Evolutionary conservation across 2,113 vertebrate genomes (phyloP).

Genomic region (Apeltes quadracus): DNA sequence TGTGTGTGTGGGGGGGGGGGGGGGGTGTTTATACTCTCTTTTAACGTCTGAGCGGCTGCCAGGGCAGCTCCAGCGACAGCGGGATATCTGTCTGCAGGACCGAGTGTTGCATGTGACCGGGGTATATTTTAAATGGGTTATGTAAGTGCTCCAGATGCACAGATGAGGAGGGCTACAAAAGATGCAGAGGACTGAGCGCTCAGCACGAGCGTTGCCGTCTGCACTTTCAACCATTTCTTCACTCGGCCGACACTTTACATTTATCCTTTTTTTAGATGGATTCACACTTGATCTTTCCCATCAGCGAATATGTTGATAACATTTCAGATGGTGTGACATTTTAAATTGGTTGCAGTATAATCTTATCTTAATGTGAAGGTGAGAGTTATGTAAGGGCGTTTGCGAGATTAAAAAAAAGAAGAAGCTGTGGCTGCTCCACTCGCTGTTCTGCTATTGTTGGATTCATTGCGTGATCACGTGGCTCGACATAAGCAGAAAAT

Average conservation of each 20-base stretch:
- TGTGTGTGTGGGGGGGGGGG: slow-evolving; percentile 38
- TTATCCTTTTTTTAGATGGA: neutral
- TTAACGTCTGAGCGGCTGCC: slow-evolving; percentile 75
- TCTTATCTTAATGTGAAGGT: slow-evolving; percentile 51
- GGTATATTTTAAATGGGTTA: slow-evolving; percentile 84
- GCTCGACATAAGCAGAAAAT: slow-evolving; percentile 31
- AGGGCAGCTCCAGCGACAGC: slow-evolving; percentile 76
- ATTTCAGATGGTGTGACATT: slow-evolving; percentile 54
- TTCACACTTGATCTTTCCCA: slow-evolving; percentile 24
- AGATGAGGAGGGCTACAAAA: slow-evolving; percentile 73
- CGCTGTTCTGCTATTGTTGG: slow-evolving; percentile 4
- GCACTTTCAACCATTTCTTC: slow-evolving; percentile 70
- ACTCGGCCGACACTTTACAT: slow-evolving; percentile 36
- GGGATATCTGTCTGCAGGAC: slow-evolving; percentile 79
- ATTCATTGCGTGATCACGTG: slow-evolving; percentile 6
- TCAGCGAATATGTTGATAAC: slow-evolving; percentile 39
- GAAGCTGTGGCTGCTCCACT: neutral
- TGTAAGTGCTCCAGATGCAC: slow-evolving; percentile 80
- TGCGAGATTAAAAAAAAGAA: slow-evolving; percentile 30
- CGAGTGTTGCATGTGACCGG: slow-evolving; percentile 83
- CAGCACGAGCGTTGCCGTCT: slow-evolving; percentile 57
- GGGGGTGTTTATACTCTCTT: slow-evolving; percentile 36
- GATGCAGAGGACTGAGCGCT: slow-evolving; percentile 74
- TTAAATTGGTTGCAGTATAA: slow-evolving; percentile 33
- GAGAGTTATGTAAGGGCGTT: slow-evolving; percentile 52